Evolutionary conservation across 2,888 invertebrate genomes (phyloP).

Genomic region (Proisotoma minuta): DNA sequence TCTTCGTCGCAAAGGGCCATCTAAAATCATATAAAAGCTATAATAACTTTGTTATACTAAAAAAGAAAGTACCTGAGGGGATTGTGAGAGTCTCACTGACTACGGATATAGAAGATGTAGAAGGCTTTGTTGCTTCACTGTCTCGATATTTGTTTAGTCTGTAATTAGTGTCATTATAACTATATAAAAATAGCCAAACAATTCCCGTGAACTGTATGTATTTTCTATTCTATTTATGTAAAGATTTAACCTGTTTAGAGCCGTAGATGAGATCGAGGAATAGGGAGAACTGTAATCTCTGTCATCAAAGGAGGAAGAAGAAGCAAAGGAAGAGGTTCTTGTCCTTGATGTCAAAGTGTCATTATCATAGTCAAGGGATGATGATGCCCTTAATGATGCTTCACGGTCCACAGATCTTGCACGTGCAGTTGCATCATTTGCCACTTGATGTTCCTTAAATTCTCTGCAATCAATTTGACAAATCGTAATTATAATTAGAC

Average conservation of each 20-base stretch:
- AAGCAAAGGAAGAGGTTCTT: constrained; percentile 3
- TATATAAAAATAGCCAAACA: background rate
- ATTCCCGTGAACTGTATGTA: no score
- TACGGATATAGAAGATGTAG: constrained; percentile 7
- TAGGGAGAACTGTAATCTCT: constrained; percentile 47
- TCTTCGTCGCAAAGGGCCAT: constrained; percentile 33
- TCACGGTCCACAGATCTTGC: constrained; percentile 22
- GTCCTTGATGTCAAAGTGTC: background rate
- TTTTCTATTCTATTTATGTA: background rate
- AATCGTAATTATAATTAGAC: background rate
- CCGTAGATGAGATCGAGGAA: constrained; percentile 47
- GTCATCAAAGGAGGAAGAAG: constrained; percentile 7
- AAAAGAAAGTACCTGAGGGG: constrained; percentile 1
- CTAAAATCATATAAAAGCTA: constrained; percentile 2
- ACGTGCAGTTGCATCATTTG: constrained; percentile 59
- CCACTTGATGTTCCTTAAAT: constrained; percentile 82
- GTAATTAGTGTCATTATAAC: background rate
- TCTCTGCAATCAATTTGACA: constrained; percentile 56
- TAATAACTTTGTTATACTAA: background rate
- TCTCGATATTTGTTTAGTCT: constrained; percentile 43
- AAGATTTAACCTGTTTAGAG: constrained; percentile 41
- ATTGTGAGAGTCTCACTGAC: constrained; percentile 12
- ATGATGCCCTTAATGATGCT: constrained; percentile 10
- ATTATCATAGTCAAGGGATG: constrained; percentile 5
- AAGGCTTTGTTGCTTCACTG: constrained; percentile 19